These are phyloP conservation scores for Psilopogon haemacephalus DNA, from an alignment of 2,113 vertebrate species.

Conservation along the genomic window DNA sequence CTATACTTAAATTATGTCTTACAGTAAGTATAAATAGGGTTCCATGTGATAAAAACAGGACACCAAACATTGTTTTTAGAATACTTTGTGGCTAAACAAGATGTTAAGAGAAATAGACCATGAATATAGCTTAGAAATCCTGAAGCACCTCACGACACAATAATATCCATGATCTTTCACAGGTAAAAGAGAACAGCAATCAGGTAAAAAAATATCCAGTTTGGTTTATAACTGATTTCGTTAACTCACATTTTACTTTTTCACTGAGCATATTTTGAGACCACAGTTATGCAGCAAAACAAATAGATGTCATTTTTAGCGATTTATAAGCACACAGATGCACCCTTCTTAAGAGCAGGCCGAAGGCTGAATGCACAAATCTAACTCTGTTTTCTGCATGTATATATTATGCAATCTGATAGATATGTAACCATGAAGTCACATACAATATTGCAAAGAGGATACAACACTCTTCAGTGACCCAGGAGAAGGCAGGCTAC, in stretches of 20 bases:
- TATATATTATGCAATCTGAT: not conserved
- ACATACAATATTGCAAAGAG: not conserved
- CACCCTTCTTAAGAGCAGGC: not conserved
- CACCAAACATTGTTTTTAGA: not conserved
- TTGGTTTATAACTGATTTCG: not conserved
- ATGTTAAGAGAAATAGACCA: not conserved
- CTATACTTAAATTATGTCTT: not conserved
- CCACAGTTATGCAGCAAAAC: not conserved
- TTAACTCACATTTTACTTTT: not conserved
- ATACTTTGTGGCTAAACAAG: not conserved
- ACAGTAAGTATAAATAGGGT: not conserved
- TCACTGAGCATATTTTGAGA: not conserved
- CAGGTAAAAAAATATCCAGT: not conserved
- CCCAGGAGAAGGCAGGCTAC: not conserved
- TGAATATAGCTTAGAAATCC: not conserved
- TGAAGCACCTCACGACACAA: not conserved
- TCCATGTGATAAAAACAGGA: not conserved
- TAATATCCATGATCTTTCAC: not conserved
- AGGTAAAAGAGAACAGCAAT: not conserved
- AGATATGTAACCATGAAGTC: constrained; percentile 6
- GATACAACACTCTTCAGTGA: not conserved
- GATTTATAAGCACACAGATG: not conserved
- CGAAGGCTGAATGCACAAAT: not conserved
- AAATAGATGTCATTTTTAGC: not conserved
- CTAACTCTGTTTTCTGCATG: not conserved